phyloP scores from a whole-genome alignment of 1,140 invertebrate genomes.

The Coptotermes formosanus region DNA sequence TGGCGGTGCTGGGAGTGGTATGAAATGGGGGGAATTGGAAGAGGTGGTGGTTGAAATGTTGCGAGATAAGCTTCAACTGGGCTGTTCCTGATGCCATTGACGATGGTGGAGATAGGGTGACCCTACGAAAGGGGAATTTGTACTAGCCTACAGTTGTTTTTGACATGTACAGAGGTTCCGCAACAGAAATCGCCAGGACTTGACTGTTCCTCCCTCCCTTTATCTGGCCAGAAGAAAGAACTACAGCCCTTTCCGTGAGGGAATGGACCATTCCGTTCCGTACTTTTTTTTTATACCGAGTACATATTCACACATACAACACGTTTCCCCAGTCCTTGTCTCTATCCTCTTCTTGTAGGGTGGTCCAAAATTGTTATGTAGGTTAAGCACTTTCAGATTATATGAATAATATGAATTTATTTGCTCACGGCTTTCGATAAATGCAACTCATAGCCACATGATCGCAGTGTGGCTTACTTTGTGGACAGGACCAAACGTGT shows the following conservation, averaged over 20 bases:
- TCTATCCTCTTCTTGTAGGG: background rate
- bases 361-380: background rate
- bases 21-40: background rate
- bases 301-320: background rate
- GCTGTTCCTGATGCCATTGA: background rate
- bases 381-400: background rate
- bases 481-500: too few relatives aligned
- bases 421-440: too few relatives aligned
- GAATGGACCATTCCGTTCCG: background rate
- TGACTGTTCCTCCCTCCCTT: background rate
- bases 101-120: background rate
- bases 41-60: background rate
- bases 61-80: background rate
- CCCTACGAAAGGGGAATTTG: background rate
- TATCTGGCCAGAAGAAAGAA: background rate
- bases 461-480: too few relatives aligned
- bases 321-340: background rate
- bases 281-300: background rate
- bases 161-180: background rate
- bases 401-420: too few relatives aligned
- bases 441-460: too few relatives aligned
- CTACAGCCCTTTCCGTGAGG: background rate
- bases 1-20: background rate
- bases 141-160: slow-evolving; percentile 1
- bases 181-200: background rate